Base-by-base conservation (phyloP, 23 tunicate species). In the Oikopleura vanhoeffeni region DNA sequence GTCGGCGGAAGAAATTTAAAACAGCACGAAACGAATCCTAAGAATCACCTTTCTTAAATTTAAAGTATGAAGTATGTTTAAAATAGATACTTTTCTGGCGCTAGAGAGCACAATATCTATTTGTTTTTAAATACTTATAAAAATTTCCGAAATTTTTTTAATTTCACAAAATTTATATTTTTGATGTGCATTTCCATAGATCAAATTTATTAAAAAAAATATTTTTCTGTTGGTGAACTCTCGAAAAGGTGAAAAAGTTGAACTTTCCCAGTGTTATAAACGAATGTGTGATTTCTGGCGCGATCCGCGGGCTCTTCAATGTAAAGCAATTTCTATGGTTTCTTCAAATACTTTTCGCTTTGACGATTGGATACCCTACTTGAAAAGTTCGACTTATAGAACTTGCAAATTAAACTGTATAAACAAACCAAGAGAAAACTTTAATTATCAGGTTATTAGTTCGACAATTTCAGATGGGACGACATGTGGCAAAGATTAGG, bases 401-500 rank as follows among this genome's bases (percentile, higher is more conserved):
- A 18, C 79, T 18, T 71, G 79, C 32, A 71, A 71, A 71, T 38
- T 71, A 38, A 2, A 71, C 27, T 71, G 79, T 30, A n/a, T n/a
- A n/a, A n/a, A n/a, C n/a, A 33, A 32, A 32, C 27, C 34, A 13
- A 4, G 79, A 33, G 79, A 32, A 33, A 32, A 18, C 34, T 71
- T 18, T 38, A 30, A 71, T 71, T 13, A 18, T 71, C 27, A 71
- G 35, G 79, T 28, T 38, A 38, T 71, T 2, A 32, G 38, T 4
- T 18, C 79, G 79, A 71, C 35, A 2, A 38, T 71, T 4, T 18
- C 79, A 71, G 79, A 71, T 38, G 79, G 79, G 36, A 71, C 79
- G 79, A 71, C 36, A 33, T 71, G 79, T 38, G 79, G 79, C 27
- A 71, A 71, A 30, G 79, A 40, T n/a, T n/a, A n/a, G n/a, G n/a